A percentile compares a stretch with the other conserved stretches of the same genome.
Evolutionary conservation across 1,140 invertebrate species (phyloP).

Genomic region (Cecropterus lyciades): DNA sequence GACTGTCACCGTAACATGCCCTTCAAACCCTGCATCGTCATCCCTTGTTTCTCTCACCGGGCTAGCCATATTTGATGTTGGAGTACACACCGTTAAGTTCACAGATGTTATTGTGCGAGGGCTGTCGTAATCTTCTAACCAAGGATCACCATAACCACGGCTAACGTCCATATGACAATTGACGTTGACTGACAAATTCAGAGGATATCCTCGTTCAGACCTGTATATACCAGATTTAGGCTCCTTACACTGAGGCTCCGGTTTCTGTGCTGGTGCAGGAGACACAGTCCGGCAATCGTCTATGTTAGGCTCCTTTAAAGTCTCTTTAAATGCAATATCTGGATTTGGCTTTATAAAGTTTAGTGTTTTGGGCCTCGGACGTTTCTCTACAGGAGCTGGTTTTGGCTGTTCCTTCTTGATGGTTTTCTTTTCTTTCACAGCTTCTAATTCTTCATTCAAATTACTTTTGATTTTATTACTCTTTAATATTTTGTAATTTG

Average conservation of each 20-base stretch:
- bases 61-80: slow-evolving; percentile 77
- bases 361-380: slow-evolving; percentile 75
- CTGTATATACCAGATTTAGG: slow-evolving; percentile 53
- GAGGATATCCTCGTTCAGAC: slow-evolving; percentile 67
- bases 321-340: slow-evolving; percentile 79
- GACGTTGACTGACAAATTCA: slow-evolving; percentile 85
- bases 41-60: slow-evolving; percentile 65
- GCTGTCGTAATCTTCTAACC: slow-evolving; percentile 76
- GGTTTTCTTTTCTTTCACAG: slow-evolving; percentile 71
- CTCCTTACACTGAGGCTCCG: slow-evolving; percentile 54
- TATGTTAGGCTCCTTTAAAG: slow-evolving; percentile 59
- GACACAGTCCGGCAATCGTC: slow-evolving; percentile 65
- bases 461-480: slow-evolving; percentile 78
- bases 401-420: slow-evolving; percentile 65
- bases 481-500: slow-evolving; percentile 76
- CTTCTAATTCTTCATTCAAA: slow-evolving; percentile 73
- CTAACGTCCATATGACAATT: slow-evolving; percentile 85
- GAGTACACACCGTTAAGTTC: slow-evolving; percentile 82
- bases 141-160: slow-evolving; percentile 74
- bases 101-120: slow-evolving; percentile 79
- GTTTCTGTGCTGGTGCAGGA: slow-evolving; percentile 56
- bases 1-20: slow-evolving; percentile 80
- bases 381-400: slow-evolving; percentile 56
- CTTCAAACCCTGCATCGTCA: slow-evolving; percentile 74
- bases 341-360: slow-evolving; percentile 79